Percentiles rank a stretch among this genome's conserved stretches.
phyloP scores from a whole-genome alignment of 2,797 vertebrate genomes.

The Pseudochromis fuscus region DNA sequence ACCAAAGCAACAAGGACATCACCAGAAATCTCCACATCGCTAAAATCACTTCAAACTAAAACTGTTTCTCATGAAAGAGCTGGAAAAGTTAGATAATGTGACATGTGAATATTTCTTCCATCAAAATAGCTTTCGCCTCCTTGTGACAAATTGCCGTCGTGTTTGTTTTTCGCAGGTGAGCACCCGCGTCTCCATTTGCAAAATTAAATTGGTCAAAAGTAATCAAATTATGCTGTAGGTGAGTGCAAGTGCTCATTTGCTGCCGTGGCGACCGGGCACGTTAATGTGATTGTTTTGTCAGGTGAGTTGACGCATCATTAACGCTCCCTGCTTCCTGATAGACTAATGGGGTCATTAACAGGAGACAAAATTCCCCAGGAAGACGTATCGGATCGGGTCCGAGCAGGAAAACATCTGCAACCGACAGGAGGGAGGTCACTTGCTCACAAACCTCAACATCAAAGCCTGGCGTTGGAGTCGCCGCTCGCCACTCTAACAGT shows the following conservation, averaged over 20 bases:
- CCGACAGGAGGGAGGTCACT: conserved; percentile 52
- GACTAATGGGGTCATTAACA: conserved; percentile 73
- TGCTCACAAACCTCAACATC: conserved; percentile 36
- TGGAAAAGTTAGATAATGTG: conserved; percentile 21
- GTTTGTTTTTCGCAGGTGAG: conserved; percentile 61
- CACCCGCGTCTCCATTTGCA: conserved; percentile 63
- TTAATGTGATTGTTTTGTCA: conserved; percentile 82
- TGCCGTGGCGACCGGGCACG: conserved; percentile 66
- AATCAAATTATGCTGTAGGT: conserved; percentile 79
- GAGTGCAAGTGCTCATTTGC: conserved; percentile 66
- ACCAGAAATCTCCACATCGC: not conserved
- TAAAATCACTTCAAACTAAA: not conserved
- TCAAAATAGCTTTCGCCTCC: conserved; percentile 53
- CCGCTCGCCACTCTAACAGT: not conserved
- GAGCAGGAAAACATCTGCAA: conserved; percentile 52
- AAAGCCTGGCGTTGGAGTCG: conserved; percentile 31
- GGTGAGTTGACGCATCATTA: conserved; percentile 78
- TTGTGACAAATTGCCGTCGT: conserved; percentile 66
- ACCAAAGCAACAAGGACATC: not conserved
- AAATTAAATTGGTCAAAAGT: conserved; percentile 79
- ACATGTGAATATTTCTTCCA: conserved; percentile 45
- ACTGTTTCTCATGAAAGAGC: not conserved
- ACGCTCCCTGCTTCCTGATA: conserved; percentile 20
- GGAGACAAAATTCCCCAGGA: conserved; percentile 44
- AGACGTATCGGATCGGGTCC: conserved; percentile 7